Evolutionary conservation across 1,140 invertebrate genomes (phyloP), one percentile per base, ranked within the genome.

Genomic region (Rhynchophorus ferrugineus): DNA sequence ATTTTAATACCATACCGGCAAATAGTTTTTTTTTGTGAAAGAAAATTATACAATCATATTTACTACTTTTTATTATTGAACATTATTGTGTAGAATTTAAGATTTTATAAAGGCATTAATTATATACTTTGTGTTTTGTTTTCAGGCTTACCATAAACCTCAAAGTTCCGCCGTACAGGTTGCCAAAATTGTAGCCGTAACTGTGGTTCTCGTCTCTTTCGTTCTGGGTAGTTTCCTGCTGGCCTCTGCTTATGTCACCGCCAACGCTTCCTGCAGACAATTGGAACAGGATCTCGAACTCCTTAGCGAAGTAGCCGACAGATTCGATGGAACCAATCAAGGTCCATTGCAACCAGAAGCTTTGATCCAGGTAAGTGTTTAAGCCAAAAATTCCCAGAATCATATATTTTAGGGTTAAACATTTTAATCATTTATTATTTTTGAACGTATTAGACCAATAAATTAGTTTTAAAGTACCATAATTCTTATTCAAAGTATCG

Each of bases 201-300:
- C 87, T 38, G 74, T 91, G 45, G 79, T 90, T 43, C 77, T 82
- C 0, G 82, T 87, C 24, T 82, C 84, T 5, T 75, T 89, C 55
- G 78, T 90, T 36, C 69, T 90, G 54, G 87, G 87, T 19, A 74
- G 81, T 46, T 88, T 88, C 65, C 84, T 89, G 59, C 69, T 91
- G 54, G 84, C 85, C 20, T 81, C 84, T 3, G 81, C 87, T 55
- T 91, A 85, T 75, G 78, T 91, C n/a, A 79, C 84, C 61, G 84
- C 83, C 20, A 78, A 81, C 50, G 77, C 81, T 20, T 81, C 83
- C 8, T 87, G 84, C 65, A 79, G 80, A 56, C 80, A 82, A 64
- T 69, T 82, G 14, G 78, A 81, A 62, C 78, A 81, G 42, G 80
- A 82, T 60, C 76, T 81, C 61, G 78, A 82, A 61, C 67, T 82